Evolutionary conservation across 2,113 vertebrate species (phyloP).

Genomic region (Plestiodon gilberti): DNA sequence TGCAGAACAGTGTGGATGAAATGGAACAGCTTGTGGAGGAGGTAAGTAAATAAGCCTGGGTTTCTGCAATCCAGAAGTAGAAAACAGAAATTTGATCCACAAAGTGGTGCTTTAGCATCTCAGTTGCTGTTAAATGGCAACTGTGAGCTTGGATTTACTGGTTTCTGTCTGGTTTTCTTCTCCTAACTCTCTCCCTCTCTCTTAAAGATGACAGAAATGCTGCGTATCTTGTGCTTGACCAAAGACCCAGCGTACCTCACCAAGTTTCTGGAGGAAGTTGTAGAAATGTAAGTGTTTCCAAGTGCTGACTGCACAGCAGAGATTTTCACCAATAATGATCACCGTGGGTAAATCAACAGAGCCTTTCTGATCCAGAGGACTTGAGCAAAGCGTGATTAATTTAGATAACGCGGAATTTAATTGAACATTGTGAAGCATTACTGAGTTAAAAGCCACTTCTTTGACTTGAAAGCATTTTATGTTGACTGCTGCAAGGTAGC

Average conservation of each 20-base stretch:
- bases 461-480: neutral
- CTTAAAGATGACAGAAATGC: conserved; percentile 85
- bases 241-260: conserved; percentile 87
- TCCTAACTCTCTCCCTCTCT: neutral
- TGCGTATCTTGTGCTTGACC: conserved; percentile 87
- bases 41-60: conserved; percentile 68
- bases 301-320: neutral
- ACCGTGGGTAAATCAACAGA: neutral
- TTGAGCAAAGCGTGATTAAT: neutral
- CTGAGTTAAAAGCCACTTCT: neutral
- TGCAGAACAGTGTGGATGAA: conserved; percentile 68
- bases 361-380: neutral
- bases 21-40: conserved; percentile 86
- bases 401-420: too few species aligned
- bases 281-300: conserved; percentile 82
- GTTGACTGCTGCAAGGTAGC: neutral
- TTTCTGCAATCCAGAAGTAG: neutral
- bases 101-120: neutral
- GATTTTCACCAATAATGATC: neutral
- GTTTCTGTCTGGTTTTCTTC: neutral
- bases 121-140: neutral
- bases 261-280: conserved; percentile 87
- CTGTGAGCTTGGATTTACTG: neutral
- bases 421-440: neutral
- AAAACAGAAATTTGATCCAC: neutral